A percentile compares a stretch with the other conserved stretches of the same genome.
Conservation (phyloP, 2,888 invertebrate genomes). For the Epinotia nisella region DNA sequence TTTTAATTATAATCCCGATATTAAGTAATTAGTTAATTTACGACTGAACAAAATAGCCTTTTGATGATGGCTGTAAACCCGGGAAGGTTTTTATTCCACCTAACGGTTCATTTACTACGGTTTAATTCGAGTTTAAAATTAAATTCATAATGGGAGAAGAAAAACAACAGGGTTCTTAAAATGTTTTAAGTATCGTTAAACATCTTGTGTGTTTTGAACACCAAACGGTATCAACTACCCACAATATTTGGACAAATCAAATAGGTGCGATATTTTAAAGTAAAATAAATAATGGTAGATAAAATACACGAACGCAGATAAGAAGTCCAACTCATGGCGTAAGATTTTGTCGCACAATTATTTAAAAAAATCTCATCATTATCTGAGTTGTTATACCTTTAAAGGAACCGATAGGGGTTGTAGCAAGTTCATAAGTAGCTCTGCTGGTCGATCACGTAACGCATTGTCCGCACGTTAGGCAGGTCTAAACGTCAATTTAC, state of each 20-base stretch:
- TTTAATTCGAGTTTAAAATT: not conserved
- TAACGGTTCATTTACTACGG: conserved; percentile 27
- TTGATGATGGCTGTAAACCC: conserved; percentile 37
- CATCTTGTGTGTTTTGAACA: not conserved
- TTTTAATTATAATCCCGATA: conserved; percentile 29
- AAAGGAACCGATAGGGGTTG: no score
- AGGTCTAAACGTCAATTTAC: no score
- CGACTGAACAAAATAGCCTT: conserved; percentile 23
- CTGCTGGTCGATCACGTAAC: no score
- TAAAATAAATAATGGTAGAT: no score
- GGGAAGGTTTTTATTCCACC: conserved; percentile 32
- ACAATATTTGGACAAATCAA: not conserved
- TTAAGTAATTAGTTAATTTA: conserved; percentile 39
- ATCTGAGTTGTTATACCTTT: no score
- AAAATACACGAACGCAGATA: no score
- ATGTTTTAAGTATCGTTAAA: not conserved
- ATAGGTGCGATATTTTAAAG: not conserved
- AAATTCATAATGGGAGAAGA: not conserved
- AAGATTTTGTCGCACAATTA: no score
- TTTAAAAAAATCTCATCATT: no score
- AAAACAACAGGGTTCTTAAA: not conserved
- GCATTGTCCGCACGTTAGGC: no score
- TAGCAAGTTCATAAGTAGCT: no score
- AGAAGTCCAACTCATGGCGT: no score
- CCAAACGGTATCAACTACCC: not conserved